Evolutionary conservation across 2,888 invertebrate species (phyloP), one percentile per base, ranked within the genome.

Genomic region (Torymus tubicola): DNA sequence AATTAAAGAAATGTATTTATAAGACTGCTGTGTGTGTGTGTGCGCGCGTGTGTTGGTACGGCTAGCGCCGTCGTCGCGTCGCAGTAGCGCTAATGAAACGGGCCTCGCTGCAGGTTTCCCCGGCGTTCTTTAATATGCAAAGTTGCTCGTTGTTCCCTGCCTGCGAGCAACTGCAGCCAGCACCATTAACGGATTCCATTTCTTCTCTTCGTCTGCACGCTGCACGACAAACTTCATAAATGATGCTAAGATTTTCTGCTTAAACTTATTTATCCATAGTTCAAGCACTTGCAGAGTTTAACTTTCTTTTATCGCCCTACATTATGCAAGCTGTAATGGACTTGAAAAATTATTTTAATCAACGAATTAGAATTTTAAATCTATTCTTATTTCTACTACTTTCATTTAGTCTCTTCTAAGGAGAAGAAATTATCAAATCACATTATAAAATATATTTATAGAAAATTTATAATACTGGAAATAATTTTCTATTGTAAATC

Each of bases 71-170:
- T 11, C 2, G 69, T 18, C 55, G 65, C 64, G 61, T 69, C 76
- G 76, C 64, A 77, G 42, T 42, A 4, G 5, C 68, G 73, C 70
- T 74, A 83, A 69, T 75, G 83, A 84, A 85, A 81, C 83, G 75
- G 75, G 81, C 61, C 68, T 16, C 74, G 50, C 73, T 61, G 58
- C 77, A 53, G 65, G 75, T 65, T 50, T 75, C 57, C 18, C 73
- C 84, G 84, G 83, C 81, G 42, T 84, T 85, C 86, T 88, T 89
- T 89, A 88, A 85, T 88, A 89, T 89, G 89, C 87, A 86, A 89
- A 89, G 85, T 84, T 85, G 80, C 83, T 81, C 83, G 78, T 74
- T 71, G 80, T 79, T 84, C 80, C 82, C 82, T 72, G 74, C 81
- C 76, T 82, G 42, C 53, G 76, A 55, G 72, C 8, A 79, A 16